Base-by-base conservation (phyloP, 2,797 vertebrate genomes). In the Xiphophorus birchmanni region DNA sequence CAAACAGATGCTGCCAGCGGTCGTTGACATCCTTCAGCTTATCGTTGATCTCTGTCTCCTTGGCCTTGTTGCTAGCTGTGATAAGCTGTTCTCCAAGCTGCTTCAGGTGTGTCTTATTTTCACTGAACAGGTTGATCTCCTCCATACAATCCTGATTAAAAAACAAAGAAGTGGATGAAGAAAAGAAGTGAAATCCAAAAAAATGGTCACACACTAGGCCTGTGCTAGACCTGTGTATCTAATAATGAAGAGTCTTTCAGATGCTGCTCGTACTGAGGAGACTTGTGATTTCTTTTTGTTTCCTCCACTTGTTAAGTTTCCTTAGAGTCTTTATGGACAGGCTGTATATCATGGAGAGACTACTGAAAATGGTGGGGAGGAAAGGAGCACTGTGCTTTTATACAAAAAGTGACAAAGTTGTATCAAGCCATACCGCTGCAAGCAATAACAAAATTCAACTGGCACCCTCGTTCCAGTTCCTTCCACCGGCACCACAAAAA, bases 1-100 rank as follows among this genome's bases (percentile, higher is more conserved):
- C 96, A 0, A 98, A 98, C 75, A 99, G 96, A 77, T 99, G 98
- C 85, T 97, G 97, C 98, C 98, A 99, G 84, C 97, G 97, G 73
- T 97, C 97, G 8, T 96, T 98, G 84, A 98, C 93, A 90, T 97
- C 97, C 83, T 92, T 95, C 83, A 99, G 96, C 92, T 97, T 98
- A 92, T 97, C 97, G 32, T 97, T 96, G 77, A 97, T 93, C 90
- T 99, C 98, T 0, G 96, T 91, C 52, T 95, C 95, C 82, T 97
- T 95, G 2, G 95, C 94, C 87, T 95, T 95, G 93, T 95, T 97
- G 96, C 97, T 98, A 86, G 97, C 97, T 7, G 93, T 96, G 84
- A 97, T 97, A 54, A 99, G 92, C 71, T 97, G 96, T 12, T 99
- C 97, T 0, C 97, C 98, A 80, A 99, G 96, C 86, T 97, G 96